phyloP scores from a whole-genome alignment of 2,113 vertebrate genomes.

The Archilochus colubris region DNA sequence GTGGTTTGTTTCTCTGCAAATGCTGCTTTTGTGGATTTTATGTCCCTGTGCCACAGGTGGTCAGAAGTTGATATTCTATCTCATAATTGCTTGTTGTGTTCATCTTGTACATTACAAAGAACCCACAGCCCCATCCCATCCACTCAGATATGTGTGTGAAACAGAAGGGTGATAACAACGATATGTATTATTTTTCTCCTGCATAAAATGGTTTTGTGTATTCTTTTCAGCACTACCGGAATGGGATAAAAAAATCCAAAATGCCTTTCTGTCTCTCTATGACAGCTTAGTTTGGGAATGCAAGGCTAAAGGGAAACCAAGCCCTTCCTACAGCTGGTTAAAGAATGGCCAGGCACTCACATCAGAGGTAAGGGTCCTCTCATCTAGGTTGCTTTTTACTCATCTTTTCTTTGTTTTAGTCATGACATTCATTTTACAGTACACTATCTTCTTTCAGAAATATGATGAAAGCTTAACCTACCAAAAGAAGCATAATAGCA shows the following conservation, averaged over 20 bases:
- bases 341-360: conserved; percentile 83
- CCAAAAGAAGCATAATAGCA: neutral
- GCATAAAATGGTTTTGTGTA: conserved; percentile 16
- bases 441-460: neutral
- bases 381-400: neutral
- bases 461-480: neutral
- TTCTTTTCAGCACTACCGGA: conserved; percentile 76
- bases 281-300: conserved; percentile 89
- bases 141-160: neutral
- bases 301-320: conserved; percentile 84
- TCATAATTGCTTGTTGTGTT: neutral
- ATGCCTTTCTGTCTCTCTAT: conserved; percentile 84
- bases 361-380: conserved; percentile 74
- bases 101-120: neutral
- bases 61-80: too few species aligned
- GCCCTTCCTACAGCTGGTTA: conserved; percentile 85
- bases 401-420: neutral
- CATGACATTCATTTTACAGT: neutral
- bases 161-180: neutral
- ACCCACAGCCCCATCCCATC: neutral
- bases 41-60: too few species aligned
- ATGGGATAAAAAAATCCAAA: conserved; percentile 86
- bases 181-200: neutral
- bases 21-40: too few species aligned
- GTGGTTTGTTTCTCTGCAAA: too few species aligned